Evolutionary conservation across 2,797 vertebrate species (phyloP), one percentile per base, ranked within the genome.

Genomic region (Discoglossus pictus): DNA sequence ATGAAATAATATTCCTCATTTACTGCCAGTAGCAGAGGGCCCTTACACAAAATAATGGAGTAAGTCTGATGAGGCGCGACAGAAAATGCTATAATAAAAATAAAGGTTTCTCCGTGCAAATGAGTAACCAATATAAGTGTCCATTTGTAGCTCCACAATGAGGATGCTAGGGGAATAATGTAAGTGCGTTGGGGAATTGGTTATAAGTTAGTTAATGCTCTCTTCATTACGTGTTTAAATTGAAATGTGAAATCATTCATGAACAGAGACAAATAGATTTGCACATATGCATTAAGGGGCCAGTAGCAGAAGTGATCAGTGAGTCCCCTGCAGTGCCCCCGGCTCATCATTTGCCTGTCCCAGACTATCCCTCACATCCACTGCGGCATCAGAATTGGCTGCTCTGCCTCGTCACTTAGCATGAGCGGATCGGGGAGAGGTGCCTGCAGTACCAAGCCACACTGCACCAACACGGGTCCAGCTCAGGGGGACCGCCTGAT

Each of bases 81-180:
- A n/a, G n/a, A n/a, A n/a, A n/a, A n/a, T n/a, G n/a, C n/a, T n/a
- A n/a, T n/a, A n/a, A n/a, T n/a, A n/a, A n/a, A n/a, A n/a, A n/a
- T n/a, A n/a, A n/a, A n/a, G n/a, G n/a, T n/a, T n/a, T n/a, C n/a
- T n/a, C n/a, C n/a, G n/a, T n/a, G n/a, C n/a, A n/a, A n/a, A n/a
- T n/a, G n/a, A n/a, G n/a, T n/a, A n/a, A n/a, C n/a, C n/a, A n/a
- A n/a, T n/a, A n/a, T n/a, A n/a, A n/a, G n/a, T n/a, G n/a, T n/a
- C n/a, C n/a, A n/a, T n/a, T 10, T 44, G 16, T 44, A 20, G 20
- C 42, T 44, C 40, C 64, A 76, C 64, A 0, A 40, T 77, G 69
- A 56, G 74, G 7, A 56, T 75, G 73, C 75, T 80, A 76, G 58
- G 13, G 5, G 20, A 16, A 5, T 21, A 21, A 44, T 34, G 27